Percentiles rank a stretch among this genome's conserved stretches.
Conservation (phyloP, 1,140 invertebrate species). For the Temnothorax longispinosus region DNA sequence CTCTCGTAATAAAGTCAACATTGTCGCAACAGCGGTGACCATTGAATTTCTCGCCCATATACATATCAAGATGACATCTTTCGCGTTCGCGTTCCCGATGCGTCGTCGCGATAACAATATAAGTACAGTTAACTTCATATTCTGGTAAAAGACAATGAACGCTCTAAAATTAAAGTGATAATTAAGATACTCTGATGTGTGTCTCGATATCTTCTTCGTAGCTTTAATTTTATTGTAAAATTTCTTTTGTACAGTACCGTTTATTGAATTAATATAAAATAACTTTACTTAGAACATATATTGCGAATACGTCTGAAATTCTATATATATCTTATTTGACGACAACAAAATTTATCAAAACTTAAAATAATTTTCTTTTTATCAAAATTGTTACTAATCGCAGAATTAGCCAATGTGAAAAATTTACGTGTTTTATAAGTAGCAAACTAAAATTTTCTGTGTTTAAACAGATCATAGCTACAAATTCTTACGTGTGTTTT, state of each 20-base stretch:
- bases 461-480: neutral
- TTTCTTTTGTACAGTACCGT: neutral
- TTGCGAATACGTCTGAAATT: neutral
- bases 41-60: neutral
- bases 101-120: conserved; percentile 26
- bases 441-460: neutral
- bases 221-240: neutral
- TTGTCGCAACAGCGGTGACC: conserved; percentile 17
- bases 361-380: neutral
- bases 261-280: neutral
- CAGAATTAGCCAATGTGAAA: neutral
- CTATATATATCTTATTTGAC: neutral
- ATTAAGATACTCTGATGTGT: neutral
- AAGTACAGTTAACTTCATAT: conserved; percentile 30
- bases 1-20: conserved; percentile 26
- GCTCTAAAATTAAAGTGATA: neutral
- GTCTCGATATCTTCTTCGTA: neutral
- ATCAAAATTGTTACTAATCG: neutral
- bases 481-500: neutral
- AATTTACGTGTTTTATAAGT: neutral
- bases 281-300: neutral
- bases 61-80: conserved; percentile 26
- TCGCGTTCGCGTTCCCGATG: conserved; percentile 13
- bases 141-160: neutral
- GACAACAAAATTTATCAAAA: neutral